Evolutionary conservation across 2,797 vertebrate species (phyloP).

Genomic region (Cyclura pinguis): DNA sequence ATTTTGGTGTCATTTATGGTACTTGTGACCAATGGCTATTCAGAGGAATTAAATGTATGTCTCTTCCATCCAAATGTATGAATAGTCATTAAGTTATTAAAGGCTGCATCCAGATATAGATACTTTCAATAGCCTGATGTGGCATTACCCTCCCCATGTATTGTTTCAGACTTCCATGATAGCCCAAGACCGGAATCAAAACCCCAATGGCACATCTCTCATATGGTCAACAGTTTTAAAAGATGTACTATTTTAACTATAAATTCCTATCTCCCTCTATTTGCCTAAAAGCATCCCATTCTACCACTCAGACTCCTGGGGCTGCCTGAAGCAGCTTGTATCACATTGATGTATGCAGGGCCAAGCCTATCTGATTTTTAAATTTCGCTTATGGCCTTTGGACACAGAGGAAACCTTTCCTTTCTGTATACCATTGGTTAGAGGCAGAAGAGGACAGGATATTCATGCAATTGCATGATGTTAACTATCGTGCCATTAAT

Average conservation of each 20-base stretch:
- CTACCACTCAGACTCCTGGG: neutral
- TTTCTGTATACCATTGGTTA: neutral
- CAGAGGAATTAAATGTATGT: constrained; percentile 43
- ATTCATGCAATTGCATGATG: neutral
- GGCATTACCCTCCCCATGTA: neutral
- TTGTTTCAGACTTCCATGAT: neutral
- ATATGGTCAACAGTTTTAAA: neutral
- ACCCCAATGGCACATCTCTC: neutral
- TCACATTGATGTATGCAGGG: neutral
- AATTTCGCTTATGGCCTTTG: no score
- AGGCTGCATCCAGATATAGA: neutral
- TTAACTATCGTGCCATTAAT: neutral
- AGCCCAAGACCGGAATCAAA: neutral
- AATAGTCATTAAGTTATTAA: constrained; percentile 41
- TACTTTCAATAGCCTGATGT: neutral
- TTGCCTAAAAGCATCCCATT: neutral
- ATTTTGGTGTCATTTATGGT: constrained; percentile 59
- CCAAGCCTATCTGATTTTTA: no score
- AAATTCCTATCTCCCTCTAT: neutral
- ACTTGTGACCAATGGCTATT: constrained; percentile 40
- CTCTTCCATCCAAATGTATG: constrained; percentile 45
- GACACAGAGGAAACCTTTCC: neutral
- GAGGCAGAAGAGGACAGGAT: no score
- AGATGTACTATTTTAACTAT: neutral
- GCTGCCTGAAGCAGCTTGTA: neutral